Evolutionary conservation across 2,888 invertebrate genomes (phyloP).

Genomic region (Pristionchus arcanus): DNA sequence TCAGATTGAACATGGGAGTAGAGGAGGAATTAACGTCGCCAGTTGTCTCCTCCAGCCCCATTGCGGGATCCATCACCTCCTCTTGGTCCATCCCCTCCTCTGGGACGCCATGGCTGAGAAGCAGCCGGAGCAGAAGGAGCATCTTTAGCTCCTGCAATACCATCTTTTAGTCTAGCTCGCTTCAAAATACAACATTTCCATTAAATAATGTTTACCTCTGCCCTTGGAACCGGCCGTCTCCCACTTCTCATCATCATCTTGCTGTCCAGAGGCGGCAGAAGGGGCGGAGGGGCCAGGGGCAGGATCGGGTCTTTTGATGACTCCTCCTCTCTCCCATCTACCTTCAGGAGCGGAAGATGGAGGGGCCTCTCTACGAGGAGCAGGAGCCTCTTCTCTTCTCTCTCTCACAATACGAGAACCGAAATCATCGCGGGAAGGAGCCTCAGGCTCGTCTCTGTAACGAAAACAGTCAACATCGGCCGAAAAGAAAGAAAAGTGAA

Average conservation of each 20-base stretch:
- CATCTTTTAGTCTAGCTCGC: background rate
- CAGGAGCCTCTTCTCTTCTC: conserved; percentile 34
- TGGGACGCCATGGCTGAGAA: conserved; percentile 39
- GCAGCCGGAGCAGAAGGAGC: background rate
- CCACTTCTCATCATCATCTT: conserved; percentile 42
- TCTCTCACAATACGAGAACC: conserved; percentile 44
- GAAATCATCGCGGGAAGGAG: conserved; percentile 50
- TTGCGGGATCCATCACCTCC: background rate
- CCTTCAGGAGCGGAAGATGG: conserved; percentile 19
- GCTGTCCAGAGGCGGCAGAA: background rate
- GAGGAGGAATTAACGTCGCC: conserved; percentile 40
- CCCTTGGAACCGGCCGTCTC: conserved; percentile 53
- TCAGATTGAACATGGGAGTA: background rate
- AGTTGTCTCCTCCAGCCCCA: conserved; percentile 5
- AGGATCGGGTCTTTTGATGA: conserved; percentile 1
- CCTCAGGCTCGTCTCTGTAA: conserved; percentile 51
- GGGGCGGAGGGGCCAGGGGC: conserved; percentile 33
- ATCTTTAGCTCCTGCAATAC: conserved; percentile 7
- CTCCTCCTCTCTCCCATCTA: conserved; percentile 50
- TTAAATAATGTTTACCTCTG: background rate
- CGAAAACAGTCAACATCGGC: no score
- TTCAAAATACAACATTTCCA: background rate
- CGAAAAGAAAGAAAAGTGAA: no score
- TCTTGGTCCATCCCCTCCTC: background rate
- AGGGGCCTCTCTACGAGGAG: conserved; percentile 26